Percentiles rank a stretch among this genome's conserved stretches.
Evolutionary conservation across 2,797 vertebrate species (phyloP).

Genomic region (Parauchenoglanis punctatus): DNA sequence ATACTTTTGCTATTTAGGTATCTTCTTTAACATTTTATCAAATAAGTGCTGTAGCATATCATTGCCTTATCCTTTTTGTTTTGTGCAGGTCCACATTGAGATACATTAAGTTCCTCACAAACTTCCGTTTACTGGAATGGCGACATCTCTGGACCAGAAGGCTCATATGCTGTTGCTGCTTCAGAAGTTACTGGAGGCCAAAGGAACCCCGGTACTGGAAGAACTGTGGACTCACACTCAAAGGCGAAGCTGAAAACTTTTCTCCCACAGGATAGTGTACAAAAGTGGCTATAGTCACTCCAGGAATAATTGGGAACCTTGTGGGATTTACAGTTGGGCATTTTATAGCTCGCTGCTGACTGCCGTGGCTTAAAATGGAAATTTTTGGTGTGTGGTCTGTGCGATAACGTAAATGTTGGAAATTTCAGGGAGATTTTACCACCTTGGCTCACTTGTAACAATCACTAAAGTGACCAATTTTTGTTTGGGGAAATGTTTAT

Average conservation of each 20-base stretch:
- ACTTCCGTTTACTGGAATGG: not conserved
- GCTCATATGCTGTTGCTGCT: slow-evolving; percentile 6
- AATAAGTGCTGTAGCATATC: not conserved
- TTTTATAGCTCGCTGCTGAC: not conserved
- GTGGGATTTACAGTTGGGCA: not conserved
- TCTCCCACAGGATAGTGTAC: too few species aligned
- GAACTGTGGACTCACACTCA: not conserved
- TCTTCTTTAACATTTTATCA: not conserved
- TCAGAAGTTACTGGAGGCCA: not conserved
- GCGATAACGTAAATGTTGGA: not conserved
- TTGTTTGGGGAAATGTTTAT: not conserved
- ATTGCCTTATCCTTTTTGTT: slow-evolving; percentile 34
- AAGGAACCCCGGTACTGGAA: not conserved
- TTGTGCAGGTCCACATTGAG: slow-evolving; percentile 92
- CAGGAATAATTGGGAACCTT: not conserved
- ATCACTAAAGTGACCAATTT: slow-evolving; percentile 49
- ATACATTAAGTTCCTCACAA: slow-evolving; percentile 81
- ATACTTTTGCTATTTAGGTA: not conserved
- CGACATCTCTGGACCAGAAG: not conserved
- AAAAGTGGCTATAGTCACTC: not conserved
- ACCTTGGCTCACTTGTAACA: slow-evolving; percentile 38
- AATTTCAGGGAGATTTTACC: slow-evolving; percentile 58
- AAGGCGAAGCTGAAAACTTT: slow-evolving; percentile 2
- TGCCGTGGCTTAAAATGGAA: not conserved
- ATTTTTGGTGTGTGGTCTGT: not conserved